phyloP scores from a whole-genome alignment of 2,888 invertebrate species.

The Mechanitis mazaeus region DNA sequence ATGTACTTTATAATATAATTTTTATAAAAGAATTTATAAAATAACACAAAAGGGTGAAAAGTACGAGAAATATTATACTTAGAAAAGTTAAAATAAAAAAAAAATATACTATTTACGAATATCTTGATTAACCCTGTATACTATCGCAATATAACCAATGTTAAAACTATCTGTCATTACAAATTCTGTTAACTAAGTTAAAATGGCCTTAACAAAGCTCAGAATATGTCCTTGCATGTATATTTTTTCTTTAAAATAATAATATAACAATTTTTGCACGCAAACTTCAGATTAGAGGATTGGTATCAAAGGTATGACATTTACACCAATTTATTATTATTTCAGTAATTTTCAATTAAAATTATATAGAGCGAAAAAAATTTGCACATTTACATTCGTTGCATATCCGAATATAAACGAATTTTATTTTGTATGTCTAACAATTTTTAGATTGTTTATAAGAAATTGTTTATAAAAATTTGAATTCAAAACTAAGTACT shows the following conservation, averaged over 20 bases:
- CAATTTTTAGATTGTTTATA: too few relatives aligned
- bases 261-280: conserved; percentile 44
- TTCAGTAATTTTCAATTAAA: too few relatives aligned
- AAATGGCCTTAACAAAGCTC: too few relatives aligned
- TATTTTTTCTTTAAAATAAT: conserved; percentile 7
- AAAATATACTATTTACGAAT: too few relatives aligned
- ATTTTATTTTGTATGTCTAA: not conserved
- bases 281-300: conserved; percentile 73
- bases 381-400: too few relatives aligned
- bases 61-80: not conserved
- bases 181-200: too few relatives aligned
- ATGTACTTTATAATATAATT: not conserved
- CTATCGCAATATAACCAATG: too few relatives aligned
- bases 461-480: not conserved
- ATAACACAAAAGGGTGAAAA: not conserved
- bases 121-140: too few relatives aligned
- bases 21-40: not conserved
- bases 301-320: conserved; percentile 77
- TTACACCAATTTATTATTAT: not conserved
- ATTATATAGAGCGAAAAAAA: too few relatives aligned
- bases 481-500: not conserved
- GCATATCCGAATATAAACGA: too few relatives aligned
- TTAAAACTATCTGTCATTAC: too few relatives aligned
- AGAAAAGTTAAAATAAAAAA: too few relatives aligned
- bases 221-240: not conserved